phyloP scores from a whole-genome alignment of 35 echinoderm and acorn worm genomes.

The Apostichopus parvimensis region DNA sequence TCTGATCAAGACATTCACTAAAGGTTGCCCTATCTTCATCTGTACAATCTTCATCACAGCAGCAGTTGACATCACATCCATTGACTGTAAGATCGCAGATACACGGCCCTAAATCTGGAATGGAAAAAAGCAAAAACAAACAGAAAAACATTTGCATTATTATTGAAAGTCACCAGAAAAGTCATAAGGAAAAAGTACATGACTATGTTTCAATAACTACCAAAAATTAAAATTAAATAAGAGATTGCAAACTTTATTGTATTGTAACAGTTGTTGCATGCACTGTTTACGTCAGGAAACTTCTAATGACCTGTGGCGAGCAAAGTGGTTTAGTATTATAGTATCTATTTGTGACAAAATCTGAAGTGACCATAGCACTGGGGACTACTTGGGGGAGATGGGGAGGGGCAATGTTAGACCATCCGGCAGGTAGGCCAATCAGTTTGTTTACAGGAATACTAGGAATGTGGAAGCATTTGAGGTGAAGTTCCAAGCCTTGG shows the following conservation, averaged over 20 bases:
- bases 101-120: constrained; percentile 86
- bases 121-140: not conserved
- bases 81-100: constrained; percentile 90
- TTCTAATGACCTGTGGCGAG: not conserved
- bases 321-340: not conserved
- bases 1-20: constrained; percentile 68
- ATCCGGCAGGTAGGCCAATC: too few relatives aligned
- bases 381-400: too few relatives aligned
- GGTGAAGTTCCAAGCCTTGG: too few relatives aligned
- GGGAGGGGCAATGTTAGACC: too few relatives aligned
- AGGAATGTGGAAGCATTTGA: too few relatives aligned
- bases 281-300: not conserved
- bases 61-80: constrained; percentile 96
- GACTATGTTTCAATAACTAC: not conserved
- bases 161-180: not conserved
- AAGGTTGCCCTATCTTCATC: constrained; percentile 69
- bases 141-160: too few relatives aligned
- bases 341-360: not conserved
- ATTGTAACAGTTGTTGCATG: not conserved
- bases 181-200: not conserved
- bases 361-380: too few relatives aligned
- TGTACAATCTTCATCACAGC: constrained; percentile 94
- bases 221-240: not conserved
- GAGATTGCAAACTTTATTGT: not conserved
- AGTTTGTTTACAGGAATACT: too few relatives aligned